Evolutionary conservation across 2,888 invertebrate species (phyloP).

Genomic region (Yponomeuta malinellus): DNA sequence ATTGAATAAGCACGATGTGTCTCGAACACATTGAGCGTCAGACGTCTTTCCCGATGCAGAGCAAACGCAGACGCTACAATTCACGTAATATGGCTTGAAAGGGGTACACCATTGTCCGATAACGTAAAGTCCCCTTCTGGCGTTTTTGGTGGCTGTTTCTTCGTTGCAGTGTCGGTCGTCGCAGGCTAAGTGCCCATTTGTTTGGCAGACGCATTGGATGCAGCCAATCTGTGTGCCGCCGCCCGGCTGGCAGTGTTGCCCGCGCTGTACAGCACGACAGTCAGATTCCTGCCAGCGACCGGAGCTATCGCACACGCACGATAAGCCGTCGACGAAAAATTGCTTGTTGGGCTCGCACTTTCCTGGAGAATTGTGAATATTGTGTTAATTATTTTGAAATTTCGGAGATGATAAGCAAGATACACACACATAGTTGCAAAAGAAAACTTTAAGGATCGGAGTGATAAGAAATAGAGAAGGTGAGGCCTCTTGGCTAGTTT

Average conservation of each 20-base stretch:
- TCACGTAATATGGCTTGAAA: constrained; percentile 50
- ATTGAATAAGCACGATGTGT: constrained; percentile 38
- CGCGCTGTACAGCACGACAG: constrained; percentile 38
- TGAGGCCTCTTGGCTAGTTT: too few relatives aligned
- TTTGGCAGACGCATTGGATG: constrained; percentile 54
- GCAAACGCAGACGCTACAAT: constrained; percentile 59
- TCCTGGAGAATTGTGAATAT: constrained; percentile 22
- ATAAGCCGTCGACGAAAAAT: constrained; percentile 43
- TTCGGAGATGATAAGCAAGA: too few relatives aligned
- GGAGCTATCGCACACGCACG: constrained; percentile 47
- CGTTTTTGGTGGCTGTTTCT: neutral
- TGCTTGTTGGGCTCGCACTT: constrained; percentile 57
- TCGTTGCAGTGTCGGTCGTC: constrained; percentile 38
- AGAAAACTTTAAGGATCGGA: too few relatives aligned
- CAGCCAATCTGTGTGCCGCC: constrained; percentile 54
- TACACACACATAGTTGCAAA: too few relatives aligned
- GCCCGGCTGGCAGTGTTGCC: constrained; percentile 45
- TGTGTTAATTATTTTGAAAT: neutral
- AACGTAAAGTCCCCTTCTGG: constrained; percentile 10
- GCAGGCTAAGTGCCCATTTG: constrained; percentile 46
- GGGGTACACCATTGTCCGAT: constrained; percentile 44
- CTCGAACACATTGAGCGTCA: constrained; percentile 53
- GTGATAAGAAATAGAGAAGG: too few relatives aligned
- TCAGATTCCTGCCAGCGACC: constrained; percentile 47
- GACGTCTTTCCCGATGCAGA: constrained; percentile 48